phyloP scores from a whole-genome alignment of 2,113 vertebrate genomes.

The Nothocercus nigrocapillus region DNA sequence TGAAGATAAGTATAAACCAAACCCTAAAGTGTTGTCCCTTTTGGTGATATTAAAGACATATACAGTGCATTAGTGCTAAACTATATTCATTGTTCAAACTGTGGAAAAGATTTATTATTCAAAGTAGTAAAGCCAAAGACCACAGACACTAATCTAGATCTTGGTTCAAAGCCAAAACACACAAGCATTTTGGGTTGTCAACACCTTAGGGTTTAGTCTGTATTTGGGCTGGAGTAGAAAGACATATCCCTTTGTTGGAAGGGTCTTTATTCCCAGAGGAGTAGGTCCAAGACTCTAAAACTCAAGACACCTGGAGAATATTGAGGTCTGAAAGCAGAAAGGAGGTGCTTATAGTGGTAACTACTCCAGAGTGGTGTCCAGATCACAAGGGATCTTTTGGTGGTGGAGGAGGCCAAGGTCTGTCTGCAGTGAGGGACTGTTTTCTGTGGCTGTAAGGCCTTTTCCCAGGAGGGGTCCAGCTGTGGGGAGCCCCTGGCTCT shows the following conservation, averaged over 20 bases:
- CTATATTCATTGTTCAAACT: slow-evolving; percentile 62
- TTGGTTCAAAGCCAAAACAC: slow-evolving; percentile 25
- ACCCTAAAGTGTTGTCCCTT: slow-evolving; percentile 48
- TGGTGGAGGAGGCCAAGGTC: background rate
- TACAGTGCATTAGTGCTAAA: slow-evolving; percentile 55
- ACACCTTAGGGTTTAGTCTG: slow-evolving; percentile 43
- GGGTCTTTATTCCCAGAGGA: background rate
- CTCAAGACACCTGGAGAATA: background rate
- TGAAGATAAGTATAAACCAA: slow-evolving; percentile 50
- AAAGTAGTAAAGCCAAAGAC: slow-evolving; percentile 43
- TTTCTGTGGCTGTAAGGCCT: background rate
- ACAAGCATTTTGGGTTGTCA: slow-evolving; percentile 36
- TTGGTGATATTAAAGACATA: slow-evolving; percentile 37
- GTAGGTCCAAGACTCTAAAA: slow-evolving; percentile 14
- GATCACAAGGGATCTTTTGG: background rate
- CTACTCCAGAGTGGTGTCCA: background rate
- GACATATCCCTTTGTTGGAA: background rate
- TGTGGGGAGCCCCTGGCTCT: background rate
- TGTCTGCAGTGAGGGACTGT: background rate
- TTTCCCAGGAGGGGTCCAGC: background rate
- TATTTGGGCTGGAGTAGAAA: slow-evolving; percentile 18
- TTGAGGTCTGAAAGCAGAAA: slow-evolving; percentile 28
- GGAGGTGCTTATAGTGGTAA: background rate
- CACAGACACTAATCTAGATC: slow-evolving; percentile 50
- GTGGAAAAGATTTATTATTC: slow-evolving; percentile 53